Evolutionary conservation across 2,113 vertebrate genomes (phyloP).

Genomic region (Anarrhichthys ocellatus): DNA sequence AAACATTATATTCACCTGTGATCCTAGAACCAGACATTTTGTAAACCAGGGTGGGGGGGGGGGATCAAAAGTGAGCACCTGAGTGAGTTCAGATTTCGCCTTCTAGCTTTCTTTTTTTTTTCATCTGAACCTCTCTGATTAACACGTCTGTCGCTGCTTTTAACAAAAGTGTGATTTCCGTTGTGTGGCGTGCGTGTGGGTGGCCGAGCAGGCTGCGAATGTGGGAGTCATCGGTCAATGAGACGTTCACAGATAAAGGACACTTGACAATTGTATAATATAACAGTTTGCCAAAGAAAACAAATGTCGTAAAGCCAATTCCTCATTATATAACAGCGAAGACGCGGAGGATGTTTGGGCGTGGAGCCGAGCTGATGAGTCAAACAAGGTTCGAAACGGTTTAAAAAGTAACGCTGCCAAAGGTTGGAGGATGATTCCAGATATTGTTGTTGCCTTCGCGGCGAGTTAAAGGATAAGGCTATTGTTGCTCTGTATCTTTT

Average conservation of each 20-base stretch:
- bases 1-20: conserved; percentile 2
- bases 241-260: conserved; percentile 5
- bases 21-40: conserved; percentile 31
- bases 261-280: conserved; percentile 9
- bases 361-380: not conserved
- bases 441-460: not conserved
- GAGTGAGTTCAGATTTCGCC: conserved; percentile 45
- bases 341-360: not conserved
- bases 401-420: not conserved
- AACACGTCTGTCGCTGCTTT: not conserved
- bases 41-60: not conserved
- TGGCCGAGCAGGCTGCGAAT: conserved; percentile 4
- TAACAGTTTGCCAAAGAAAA: conserved; percentile 11
- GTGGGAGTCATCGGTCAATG: conserved; percentile 4
- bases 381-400: too few relatives aligned
- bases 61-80: conserved; percentile 43
- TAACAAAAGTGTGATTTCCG: conserved; percentile 1
- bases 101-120: conserved; percentile 4
- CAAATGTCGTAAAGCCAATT: conserved; percentile 2
- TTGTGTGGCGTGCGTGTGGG: not conserved
- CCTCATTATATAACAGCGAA: not conserved
- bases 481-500: not conserved
- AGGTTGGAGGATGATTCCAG: not conserved
- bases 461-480: not conserved
- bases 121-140: conserved; percentile 13